These are phyloP conservation scores for Acleris laterana DNA, from an alignment of 2,888 invertebrate species.

Conservation along the genomic window DNA sequence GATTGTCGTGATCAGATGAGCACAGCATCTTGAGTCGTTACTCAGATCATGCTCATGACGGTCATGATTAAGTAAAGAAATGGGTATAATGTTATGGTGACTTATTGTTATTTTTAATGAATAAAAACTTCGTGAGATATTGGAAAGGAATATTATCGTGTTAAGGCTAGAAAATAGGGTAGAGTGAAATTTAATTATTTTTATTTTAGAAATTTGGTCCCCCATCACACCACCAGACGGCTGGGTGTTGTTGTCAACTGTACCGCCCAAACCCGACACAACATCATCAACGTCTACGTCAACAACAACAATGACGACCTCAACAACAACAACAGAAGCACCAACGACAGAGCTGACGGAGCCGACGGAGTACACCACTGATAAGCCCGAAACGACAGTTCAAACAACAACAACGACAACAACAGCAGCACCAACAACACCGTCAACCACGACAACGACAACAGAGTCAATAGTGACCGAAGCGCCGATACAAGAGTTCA, in stretches of 20 bases:
- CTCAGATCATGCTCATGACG: not conserved
- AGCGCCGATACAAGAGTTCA: constrained; percentile 60
- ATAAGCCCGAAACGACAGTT: too few species aligned
- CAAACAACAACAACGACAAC: constrained; percentile 51
- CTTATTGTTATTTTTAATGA: too few species aligned
- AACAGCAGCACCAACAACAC: constrained; percentile 38
- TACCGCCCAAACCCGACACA: constrained; percentile 66
- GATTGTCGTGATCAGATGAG: not conserved
- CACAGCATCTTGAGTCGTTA: not conserved
- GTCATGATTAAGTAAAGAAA: constrained; percentile 1
- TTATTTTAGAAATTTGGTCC: constrained; percentile 80
- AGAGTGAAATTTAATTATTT: too few species aligned
- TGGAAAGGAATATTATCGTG: too few species aligned
- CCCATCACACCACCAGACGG: constrained; percentile 87
- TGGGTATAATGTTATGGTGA: not conserved
- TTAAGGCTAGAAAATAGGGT: too few species aligned
- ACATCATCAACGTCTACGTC: constrained; percentile 43
- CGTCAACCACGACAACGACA: constrained; percentile 24
- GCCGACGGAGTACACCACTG: constrained; percentile 27
- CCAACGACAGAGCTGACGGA: constrained; percentile 4
- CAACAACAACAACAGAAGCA: constrained; percentile 38
- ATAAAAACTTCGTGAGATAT: too few species aligned
- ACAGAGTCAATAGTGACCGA: constrained; percentile 30
- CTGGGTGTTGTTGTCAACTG: constrained; percentile 84
- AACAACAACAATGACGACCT: constrained; percentile 50